A percentile compares a stretch with the other conserved stretches of the same genome.
These are phyloP conservation scores for Madoqua kirkii DNA, from an alignment of 2,113 vertebrate species.

Conservation along the genomic window DNA sequence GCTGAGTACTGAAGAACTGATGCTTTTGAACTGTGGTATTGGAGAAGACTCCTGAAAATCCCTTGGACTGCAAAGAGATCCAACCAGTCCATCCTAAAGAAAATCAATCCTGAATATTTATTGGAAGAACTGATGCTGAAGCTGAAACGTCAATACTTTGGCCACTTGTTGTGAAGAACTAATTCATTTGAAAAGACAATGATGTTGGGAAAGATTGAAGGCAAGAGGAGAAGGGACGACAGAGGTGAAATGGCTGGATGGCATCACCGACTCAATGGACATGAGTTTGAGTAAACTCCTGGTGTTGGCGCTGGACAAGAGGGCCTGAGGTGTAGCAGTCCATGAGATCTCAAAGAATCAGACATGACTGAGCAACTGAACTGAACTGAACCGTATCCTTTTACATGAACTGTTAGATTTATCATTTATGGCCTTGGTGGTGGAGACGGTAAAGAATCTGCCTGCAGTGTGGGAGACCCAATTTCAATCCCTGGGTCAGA, in stretches of 20 bases:
- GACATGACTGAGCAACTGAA: background rate
- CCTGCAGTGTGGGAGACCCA: background rate
- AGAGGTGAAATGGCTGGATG: background rate
- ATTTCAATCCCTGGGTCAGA: background rate
- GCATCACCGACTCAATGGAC: background rate
- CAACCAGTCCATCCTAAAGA: background rate
- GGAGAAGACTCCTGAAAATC: background rate
- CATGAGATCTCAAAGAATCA: background rate
- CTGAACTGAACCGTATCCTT: background rate
- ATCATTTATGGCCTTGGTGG: background rate
- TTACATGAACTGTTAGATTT: background rate
- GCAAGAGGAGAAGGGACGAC: background rate
- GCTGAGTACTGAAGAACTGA: fast-evolving
- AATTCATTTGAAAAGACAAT: background rate
- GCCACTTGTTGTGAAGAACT: fast-evolving
- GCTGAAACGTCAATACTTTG: background rate
- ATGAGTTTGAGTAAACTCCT: background rate
- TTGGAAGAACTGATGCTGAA: background rate
- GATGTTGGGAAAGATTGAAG: background rate
- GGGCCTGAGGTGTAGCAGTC: background rate
- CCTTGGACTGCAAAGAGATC: background rate
- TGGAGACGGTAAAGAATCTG: fast-evolving
- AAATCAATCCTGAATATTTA: background rate
- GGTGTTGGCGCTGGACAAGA: background rate
- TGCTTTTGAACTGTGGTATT: background rate